Conservation (phyloP, 2,888 invertebrate species). For the Myathropa florea region DNA sequence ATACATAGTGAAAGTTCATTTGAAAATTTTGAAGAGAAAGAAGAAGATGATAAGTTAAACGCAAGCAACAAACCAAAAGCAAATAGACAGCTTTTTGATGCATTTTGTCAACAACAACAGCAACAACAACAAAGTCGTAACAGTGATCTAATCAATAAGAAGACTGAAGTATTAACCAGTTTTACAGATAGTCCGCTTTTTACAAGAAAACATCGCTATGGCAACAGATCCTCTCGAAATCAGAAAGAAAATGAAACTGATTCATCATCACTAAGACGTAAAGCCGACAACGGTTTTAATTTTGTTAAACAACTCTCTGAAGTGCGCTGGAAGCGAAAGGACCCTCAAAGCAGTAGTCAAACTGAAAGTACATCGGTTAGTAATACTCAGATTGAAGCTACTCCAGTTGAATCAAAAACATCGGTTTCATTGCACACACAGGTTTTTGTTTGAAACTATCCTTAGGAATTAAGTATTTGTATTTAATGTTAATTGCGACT, state of each 20-base stretch:
- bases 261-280: conserved; percentile 78
- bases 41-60: conserved; percentile 48
- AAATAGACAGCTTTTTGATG: conserved; percentile 64
- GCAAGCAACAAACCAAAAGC: conserved; percentile 45
- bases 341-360: conserved; percentile 72
- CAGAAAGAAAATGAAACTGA: conserved; percentile 77
- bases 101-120: conserved; percentile 61
- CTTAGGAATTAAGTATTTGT: background rate
- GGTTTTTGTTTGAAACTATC: conserved; percentile 72
- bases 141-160: conserved; percentile 73
- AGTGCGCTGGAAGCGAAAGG: conserved; percentile 79
- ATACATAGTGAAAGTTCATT: conserved; percentile 56
- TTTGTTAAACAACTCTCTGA: conserved; percentile 80
- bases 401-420: conserved; percentile 79
- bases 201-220: conserved; percentile 80
- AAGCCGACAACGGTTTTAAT: conserved; percentile 79
- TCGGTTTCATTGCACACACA: conserved; percentile 81
- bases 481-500: background rate
- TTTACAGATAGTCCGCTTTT: conserved; percentile 81
- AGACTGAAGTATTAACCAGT: conserved; percentile 80
- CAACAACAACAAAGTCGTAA: conserved; percentile 58
- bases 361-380: conserved; percentile 31
- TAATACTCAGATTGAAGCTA: conserved; percentile 76
- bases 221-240: conserved; percentile 74
- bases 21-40: conserved; percentile 46